These are phyloP conservation scores for Cheilosia scutellata DNA, from an alignment of 2,888 invertebrate species.

Conservation along the genomic window DNA sequence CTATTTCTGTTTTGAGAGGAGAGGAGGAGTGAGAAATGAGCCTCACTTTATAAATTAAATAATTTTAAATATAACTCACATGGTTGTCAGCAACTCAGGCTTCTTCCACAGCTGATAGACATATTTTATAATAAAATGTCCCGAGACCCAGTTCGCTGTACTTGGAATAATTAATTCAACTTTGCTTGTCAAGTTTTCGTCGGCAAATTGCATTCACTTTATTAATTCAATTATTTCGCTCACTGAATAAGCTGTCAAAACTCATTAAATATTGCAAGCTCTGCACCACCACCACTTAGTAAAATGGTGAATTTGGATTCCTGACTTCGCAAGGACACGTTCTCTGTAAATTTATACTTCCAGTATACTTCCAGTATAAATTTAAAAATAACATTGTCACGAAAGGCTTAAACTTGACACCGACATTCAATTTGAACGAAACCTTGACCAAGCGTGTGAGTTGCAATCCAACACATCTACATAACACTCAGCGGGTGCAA, in stretches of 20 bases:
- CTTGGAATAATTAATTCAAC: background rate
- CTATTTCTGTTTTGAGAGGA: background rate
- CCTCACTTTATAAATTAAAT: too few species aligned
- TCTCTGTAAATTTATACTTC: too few species aligned
- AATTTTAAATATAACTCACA: too few species aligned
- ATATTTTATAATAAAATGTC: too few species aligned
- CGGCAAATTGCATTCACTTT: background rate
- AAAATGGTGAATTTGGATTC: conserved; percentile 4
- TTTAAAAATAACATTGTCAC: conserved; percentile 33
- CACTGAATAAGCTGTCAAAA: conserved; percentile 10
- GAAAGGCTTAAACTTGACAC: conserved; percentile 48
- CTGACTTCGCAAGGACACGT: background rate
- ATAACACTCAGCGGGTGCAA: conserved; percentile 2
- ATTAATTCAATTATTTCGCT: conserved; percentile 15
- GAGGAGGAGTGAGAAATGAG: background rate
- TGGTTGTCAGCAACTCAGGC: too few species aligned
- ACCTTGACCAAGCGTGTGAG: conserved; percentile 53
- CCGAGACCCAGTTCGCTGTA: too few species aligned
- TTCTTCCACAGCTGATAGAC: too few species aligned
- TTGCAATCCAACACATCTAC: background rate
- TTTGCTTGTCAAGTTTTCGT: background rate
- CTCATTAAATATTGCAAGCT: conserved; percentile 22
- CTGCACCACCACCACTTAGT: background rate
- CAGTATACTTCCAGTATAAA: background rate
- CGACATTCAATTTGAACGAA: conserved; percentile 32